Evolutionary conservation across 2,888 invertebrate species (phyloP), one percentile per base, ranked within the genome.

Genomic region (Leucophenga maculata): DNA sequence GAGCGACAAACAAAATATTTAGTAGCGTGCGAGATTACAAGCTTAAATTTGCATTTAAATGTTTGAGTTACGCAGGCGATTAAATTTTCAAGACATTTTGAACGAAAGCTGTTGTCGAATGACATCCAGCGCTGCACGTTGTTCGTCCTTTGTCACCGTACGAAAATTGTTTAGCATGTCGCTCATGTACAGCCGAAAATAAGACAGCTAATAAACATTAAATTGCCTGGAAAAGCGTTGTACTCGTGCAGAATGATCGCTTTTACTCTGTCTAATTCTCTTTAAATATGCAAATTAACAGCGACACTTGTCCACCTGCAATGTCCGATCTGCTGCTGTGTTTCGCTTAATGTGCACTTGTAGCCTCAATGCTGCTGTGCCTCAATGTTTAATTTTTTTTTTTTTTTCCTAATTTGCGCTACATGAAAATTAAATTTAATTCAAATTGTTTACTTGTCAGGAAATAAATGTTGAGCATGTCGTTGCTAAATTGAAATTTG

Each of bases 371-470:
- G 31, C 26, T 26, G n/a, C 8, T 13, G 11, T 20, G 16, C 14
- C 20, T 39, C 4, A 3, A 31, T 59, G 4, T n/a, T 62, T 1
- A 14, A n/a, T n/a, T 20, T 22, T 46, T 48, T 22, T 64, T 46
- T 14, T 46, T 64, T 46, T 22, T 46, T 50, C 1, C 16, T 50
- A n/a, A 50, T 50, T 16, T 48, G 3, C 32, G 18, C 62, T 46
- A 64, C n/a, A 22, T 1, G 22, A 57, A 48, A 48, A 64, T 64
- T 64, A 64, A 64, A 64, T 64, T 64, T 64, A 48, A 64, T 64
- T 64, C 26, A 64, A 64, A 64, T 64, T 64, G 62, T 64, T 64
- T 64, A 46, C 62, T 64, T 64, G 62, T 48, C 62, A 64, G 48
- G 62, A 64, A 64, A 64, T 64, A 64, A 64, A 48, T 64, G 62